Evolutionary conservation across 2,888 invertebrate species (phyloP).

Genomic region (Macrosoma leucophasiata): DNA sequence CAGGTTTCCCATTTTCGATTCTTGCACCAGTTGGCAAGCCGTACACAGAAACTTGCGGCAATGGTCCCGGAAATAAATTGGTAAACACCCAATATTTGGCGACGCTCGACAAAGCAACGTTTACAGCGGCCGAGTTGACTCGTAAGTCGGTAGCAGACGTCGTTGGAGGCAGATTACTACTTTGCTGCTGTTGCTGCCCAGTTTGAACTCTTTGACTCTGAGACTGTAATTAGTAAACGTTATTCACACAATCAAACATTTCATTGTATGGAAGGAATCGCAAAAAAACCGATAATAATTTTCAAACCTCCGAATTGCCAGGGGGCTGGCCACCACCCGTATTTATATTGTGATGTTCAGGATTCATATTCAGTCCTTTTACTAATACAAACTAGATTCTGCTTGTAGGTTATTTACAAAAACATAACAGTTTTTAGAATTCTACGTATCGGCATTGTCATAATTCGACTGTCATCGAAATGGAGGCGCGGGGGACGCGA

Average conservation of each 20-base stretch:
- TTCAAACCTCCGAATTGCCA: constrained; percentile 72
- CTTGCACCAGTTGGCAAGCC: constrained; percentile 78
- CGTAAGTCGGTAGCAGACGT: constrained; percentile 78
- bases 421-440: constrained; percentile 63
- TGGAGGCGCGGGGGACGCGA: constrained; percentile 81
- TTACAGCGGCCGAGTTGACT: constrained; percentile 79
- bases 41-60: constrained; percentile 85
- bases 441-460: constrained; percentile 69
- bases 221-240: constrained; percentile 47
- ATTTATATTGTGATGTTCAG: constrained; percentile 72
- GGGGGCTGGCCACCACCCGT: constrained; percentile 76
- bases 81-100: constrained; percentile 91
- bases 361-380: constrained; percentile 64
- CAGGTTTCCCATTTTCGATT: constrained; percentile 77
- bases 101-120: constrained; percentile 83
- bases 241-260: constrained; percentile 33
- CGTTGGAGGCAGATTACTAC: constrained; percentile 64
- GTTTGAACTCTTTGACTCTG: constrained; percentile 58
- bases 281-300: constrained; percentile 31
- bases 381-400: constrained; percentile 33
- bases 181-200: constrained; percentile 51
- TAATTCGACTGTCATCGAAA: constrained; percentile 79
- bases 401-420: constrained; percentile 48
- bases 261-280: constrained; percentile 4
- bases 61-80: constrained; percentile 84